A percentile compares a stretch with the other conserved stretches of the same genome.
Conservation (phyloP, 1,140 invertebrate genomes). For the Sesamia nonagrioides region DNA sequence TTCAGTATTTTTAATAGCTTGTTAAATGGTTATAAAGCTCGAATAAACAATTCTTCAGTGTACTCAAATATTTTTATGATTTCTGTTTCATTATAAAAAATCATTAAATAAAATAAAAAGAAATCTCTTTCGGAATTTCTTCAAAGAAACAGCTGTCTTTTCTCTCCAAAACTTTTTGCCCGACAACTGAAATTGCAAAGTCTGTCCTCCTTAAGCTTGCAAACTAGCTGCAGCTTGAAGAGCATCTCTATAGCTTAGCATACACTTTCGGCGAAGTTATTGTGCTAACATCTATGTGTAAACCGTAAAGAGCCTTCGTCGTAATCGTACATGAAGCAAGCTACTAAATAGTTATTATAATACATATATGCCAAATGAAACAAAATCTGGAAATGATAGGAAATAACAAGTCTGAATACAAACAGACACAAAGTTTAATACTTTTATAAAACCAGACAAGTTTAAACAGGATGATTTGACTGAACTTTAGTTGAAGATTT, state of each 20-base stretch:
- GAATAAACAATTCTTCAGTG: too few relatives aligned
- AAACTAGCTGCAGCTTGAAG: background rate
- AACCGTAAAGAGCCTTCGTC: conserved; percentile 1
- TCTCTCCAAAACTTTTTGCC: background rate
- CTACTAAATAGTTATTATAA: conserved; percentile 3
- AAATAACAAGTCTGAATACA: too few relatives aligned
- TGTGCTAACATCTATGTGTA: background rate
- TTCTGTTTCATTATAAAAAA: too few relatives aligned
- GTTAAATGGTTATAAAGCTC: too few relatives aligned
- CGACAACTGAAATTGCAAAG: background rate
- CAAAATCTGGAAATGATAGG: too few relatives aligned
- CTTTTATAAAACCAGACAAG: too few relatives aligned
- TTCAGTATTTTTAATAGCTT: background rate
- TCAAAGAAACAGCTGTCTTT: background rate
- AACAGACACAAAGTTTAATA: too few relatives aligned
- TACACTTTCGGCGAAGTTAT: conserved; percentile 11
- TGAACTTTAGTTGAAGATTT: too few relatives aligned
- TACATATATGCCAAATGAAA: background rate
- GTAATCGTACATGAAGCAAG: too few relatives aligned
- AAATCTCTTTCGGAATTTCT: background rate
- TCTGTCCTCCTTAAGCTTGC: background rate
- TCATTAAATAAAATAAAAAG: too few relatives aligned
- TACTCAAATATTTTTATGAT: too few relatives aligned
- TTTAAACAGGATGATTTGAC: too few relatives aligned
- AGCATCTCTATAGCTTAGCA: background rate